These are phyloP conservation scores for Mechanitis mazaeus DNA, from an alignment of 2,888 invertebrate genomes.

Conservation along the genomic window DNA sequence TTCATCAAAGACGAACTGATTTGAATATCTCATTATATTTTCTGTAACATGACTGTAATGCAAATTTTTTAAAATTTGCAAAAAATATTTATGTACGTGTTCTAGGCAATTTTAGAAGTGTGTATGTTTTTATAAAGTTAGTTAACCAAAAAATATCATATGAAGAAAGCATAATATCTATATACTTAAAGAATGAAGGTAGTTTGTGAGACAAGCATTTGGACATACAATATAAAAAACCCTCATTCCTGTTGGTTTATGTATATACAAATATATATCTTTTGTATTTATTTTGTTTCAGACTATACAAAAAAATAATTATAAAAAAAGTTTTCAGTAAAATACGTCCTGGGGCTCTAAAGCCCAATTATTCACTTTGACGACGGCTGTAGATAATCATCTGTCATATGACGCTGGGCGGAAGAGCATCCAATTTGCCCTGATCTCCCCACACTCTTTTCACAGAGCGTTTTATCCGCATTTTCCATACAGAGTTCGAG, in stretches of 20 bases:
- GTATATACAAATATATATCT: no score
- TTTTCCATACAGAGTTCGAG: slow-evolving; percentile 20
- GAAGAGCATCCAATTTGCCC: slow-evolving; percentile 45
- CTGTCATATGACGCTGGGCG: slow-evolving; percentile 66
- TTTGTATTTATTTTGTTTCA: no score
- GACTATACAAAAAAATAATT: slow-evolving; percentile 17
- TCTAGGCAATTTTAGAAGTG: background rate
- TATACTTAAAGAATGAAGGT: no score
- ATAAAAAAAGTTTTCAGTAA: slow-evolving; percentile 27
- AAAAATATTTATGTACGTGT: slow-evolving; percentile 9
- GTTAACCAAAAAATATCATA: background rate
- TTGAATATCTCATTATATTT: slow-evolving; percentile 29
- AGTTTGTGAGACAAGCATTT: no score
- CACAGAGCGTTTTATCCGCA: slow-evolving; percentile 30
- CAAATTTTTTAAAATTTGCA: slow-evolving; percentile 20
- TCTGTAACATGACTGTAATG: slow-evolving; percentile 21
- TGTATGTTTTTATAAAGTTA: background rate
- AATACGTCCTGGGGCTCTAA: slow-evolving; percentile 45
- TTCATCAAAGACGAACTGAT: slow-evolving; percentile 32
- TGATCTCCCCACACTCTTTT: slow-evolving; percentile 44
- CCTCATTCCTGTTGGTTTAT: no score
- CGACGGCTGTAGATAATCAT: slow-evolving; percentile 72
- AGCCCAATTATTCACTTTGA: slow-evolving; percentile 76
- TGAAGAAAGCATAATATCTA: no score
- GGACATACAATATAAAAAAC: no score